phyloP scores from a whole-genome alignment of 2,888 invertebrate species.

The Anticlea derivata region DNA sequence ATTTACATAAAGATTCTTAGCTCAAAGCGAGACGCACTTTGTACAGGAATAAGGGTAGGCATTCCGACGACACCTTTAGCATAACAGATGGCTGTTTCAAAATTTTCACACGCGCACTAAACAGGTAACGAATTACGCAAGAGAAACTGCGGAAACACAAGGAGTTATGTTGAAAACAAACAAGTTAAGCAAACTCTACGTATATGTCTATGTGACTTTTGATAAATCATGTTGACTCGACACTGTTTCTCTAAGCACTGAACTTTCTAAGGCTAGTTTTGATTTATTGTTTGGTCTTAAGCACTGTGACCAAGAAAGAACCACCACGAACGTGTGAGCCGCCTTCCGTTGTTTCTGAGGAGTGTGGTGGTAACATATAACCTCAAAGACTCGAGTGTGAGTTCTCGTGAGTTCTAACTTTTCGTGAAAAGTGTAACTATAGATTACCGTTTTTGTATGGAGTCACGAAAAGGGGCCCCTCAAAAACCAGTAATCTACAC shows the following conservation, averaged over 20 bases:
- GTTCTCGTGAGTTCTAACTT: no score
- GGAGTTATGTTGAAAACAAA: slow-evolving; percentile 30
- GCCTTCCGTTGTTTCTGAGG: no score
- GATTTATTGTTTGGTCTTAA: no score
- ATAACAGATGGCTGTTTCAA: slow-evolving; percentile 16
- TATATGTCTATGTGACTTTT: slow-evolving; percentile 20
- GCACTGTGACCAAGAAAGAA: no score
- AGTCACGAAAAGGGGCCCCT: no score
- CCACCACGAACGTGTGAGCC: no score
- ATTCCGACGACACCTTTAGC: slow-evolving; percentile 14
- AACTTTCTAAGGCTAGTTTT: background rate
- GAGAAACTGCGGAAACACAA: slow-evolving; percentile 34
- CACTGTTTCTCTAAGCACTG: slow-evolving; percentile 3
- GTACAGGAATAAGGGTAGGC: slow-evolving; percentile 11
- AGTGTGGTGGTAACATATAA: no score
- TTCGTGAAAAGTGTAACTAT: no score
- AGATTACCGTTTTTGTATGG: no score
- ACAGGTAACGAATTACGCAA: slow-evolving; percentile 32
- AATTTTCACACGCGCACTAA: slow-evolving; percentile 27
- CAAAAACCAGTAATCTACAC: no score
- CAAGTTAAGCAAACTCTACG: slow-evolving; percentile 28
- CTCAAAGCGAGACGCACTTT: slow-evolving; percentile 8
- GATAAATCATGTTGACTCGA: slow-evolving; percentile 23
- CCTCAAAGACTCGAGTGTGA: no score
- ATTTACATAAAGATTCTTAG: slow-evolving; percentile 18